Evolutionary conservation across 2,113 vertebrate species (phyloP).

Genomic region (Onychorhynchus coronatus): DNA sequence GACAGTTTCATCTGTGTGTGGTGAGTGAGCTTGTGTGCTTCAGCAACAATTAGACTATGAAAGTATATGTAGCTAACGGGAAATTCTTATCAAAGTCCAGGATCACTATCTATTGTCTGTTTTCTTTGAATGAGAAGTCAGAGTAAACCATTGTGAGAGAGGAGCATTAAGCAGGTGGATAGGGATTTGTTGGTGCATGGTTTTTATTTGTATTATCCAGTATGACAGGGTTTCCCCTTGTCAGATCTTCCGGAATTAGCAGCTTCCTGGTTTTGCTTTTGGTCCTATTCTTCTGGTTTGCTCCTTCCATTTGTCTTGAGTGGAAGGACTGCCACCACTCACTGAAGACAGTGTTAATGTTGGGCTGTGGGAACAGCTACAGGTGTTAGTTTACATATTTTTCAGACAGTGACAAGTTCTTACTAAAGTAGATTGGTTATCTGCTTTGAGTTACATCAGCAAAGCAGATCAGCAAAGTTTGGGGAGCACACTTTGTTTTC

Average conservation of each 20-base stretch:
- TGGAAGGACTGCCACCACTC: background rate
- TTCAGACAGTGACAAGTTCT: background rate
- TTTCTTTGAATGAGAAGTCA: background rate
- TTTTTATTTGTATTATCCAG: background rate
- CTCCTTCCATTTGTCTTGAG: background rate
- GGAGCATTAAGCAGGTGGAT: background rate
- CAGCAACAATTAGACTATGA: background rate
- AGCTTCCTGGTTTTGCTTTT: background rate
- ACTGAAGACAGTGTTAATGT: background rate
- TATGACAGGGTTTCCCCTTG: background rate
- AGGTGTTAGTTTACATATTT: background rate
- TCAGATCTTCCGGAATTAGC: background rate
- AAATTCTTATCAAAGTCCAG: background rate
- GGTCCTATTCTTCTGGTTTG: background rate
- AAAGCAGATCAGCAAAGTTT: background rate
- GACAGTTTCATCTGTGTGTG: background rate
- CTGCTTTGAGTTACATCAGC: background rate
- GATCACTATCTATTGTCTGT: background rate
- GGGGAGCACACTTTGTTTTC: background rate
- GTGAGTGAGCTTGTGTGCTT: background rate
- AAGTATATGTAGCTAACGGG: background rate
- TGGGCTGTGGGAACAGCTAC: background rate
- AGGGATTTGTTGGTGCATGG: background rate
- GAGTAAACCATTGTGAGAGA: background rate
- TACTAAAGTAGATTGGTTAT: background rate